phyloP scores from a whole-genome alignment of 2,113 vertebrate species.

The Haemorhous mexicanus region DNA sequence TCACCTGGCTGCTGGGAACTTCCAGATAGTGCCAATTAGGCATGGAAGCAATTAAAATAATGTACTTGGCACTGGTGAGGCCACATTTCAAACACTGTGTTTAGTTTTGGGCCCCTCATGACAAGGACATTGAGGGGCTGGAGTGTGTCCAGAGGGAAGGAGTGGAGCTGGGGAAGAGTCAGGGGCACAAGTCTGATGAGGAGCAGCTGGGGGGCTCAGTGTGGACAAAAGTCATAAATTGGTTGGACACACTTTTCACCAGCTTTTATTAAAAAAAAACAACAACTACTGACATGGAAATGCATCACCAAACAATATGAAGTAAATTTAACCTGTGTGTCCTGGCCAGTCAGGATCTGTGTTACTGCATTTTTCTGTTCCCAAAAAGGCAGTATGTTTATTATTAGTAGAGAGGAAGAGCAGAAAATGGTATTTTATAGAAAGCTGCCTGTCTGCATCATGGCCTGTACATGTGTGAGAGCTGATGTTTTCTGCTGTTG shows the following conservation, averaged over 20 bases:
- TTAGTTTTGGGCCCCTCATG: background rate
- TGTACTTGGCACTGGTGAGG: background rate
- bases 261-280: background rate
- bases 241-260: background rate
- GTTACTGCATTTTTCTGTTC: background rate
- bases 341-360: background rate
- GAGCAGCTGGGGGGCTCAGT: background rate
- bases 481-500: background rate
- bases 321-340: constrained; percentile 49
- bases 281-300: background rate
- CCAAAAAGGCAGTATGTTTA: background rate
- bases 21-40: background rate
- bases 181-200: background rate
- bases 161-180: background rate
- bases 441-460: background rate
- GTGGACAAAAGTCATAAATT: background rate
- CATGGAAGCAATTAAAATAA: background rate
- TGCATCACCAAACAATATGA: background rate
- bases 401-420: background rate
- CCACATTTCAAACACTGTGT: background rate
- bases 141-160: background rate
- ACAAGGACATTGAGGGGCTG: background rate
- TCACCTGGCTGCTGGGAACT: background rate
- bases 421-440: background rate
- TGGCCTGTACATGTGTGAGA: background rate